Base-by-base conservation (phyloP, 2,888 invertebrate genomes). In the Aradus depressus region DNA sequence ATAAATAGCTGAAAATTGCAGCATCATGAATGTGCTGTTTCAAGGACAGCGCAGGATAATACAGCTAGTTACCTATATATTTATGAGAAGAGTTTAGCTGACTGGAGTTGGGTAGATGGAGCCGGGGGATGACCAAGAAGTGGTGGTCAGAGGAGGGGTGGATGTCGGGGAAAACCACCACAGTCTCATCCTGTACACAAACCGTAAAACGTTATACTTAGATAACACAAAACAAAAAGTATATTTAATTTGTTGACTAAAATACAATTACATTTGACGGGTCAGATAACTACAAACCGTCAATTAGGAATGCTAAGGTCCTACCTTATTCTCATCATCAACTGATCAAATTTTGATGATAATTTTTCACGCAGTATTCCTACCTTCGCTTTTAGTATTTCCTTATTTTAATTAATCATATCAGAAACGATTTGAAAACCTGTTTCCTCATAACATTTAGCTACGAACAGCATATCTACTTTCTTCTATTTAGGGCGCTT, bases 91-190 rank as follows among this genome's bases (percentile, higher is more conserved):
- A 75, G 23, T 47, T 39, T 26, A 92, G 70, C n/a, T 65, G 66
- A 66, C 83, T 87, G 0, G 79, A 79, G 69, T 84, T 83, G 19
- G 74, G 72, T 52, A 88, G 81, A 66, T 95, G 93, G 35, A 71
- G 69, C 64, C 81, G 84, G 0, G 89, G 78, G 26, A 89, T 72
- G 14, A 87, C 78, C 54, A 93, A 71, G 62, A 81, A 80, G 65
- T 95, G 93, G 67, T 81, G 76, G 12, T 75, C 75, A 0, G 86
- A 75, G 0, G 84, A 88, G 3, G 93, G 93, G 63, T 79, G 79
- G 18, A 80, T 89, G 63, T 93, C 92, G 28, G 78, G 76, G 64
- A 93, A 90, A 28, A 87, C 81, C 6, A 83, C 75, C 32, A 84
- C 69, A 38, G 83, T 76, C 1, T 87, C 82, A 61, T 85, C 82